phyloP scores from a whole-genome alignment of 2,797 vertebrate species.

The Siniperca undulata region DNA sequence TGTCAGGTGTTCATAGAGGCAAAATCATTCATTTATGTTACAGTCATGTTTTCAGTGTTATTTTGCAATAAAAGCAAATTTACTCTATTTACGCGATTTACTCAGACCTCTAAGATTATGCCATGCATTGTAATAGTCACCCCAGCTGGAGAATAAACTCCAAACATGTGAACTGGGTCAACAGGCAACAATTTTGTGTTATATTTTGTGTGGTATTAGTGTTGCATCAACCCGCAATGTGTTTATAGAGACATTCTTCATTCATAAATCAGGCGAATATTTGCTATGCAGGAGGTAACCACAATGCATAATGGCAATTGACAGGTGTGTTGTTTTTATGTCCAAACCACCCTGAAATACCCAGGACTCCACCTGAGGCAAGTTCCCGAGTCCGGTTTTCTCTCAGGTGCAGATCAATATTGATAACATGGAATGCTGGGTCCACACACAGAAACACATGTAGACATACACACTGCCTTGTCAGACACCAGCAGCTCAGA shows the following conservation, averaged over 20 bases:
- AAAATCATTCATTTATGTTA: not conserved
- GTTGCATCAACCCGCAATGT: not conserved
- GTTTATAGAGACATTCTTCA: slow-evolving; percentile 6
- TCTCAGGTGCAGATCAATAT: slow-evolving; percentile 48
- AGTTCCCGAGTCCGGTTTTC: slow-evolving; percentile 29
- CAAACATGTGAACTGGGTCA: not conserved
- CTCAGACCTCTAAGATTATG: not conserved
- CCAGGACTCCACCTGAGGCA: slow-evolving; percentile 10
- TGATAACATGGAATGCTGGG: slow-evolving; percentile 35
- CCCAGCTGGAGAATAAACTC: not conserved
- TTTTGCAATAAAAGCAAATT: not conserved
- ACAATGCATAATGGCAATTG: slow-evolving; percentile 26
- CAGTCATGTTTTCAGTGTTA: not conserved
- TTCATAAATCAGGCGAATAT: slow-evolving; percentile 1
- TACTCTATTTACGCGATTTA: not conserved
- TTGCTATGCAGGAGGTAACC: slow-evolving; percentile 18
- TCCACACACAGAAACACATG: not conserved
- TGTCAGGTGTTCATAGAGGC: not conserved
- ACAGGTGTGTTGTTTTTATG: slow-evolving; percentile 41
- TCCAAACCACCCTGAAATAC: slow-evolving; percentile 37
- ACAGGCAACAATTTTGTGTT: not conserved
- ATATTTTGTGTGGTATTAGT: not conserved
- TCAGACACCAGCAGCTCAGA: slow-evolving; percentile 35
- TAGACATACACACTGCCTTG: not conserved
- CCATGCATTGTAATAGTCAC: not conserved